Evolutionary conservation across 2,888 invertebrate species (phyloP), one percentile per base, ranked within the genome.

Genomic region (Pristionchus arcanus): DNA sequence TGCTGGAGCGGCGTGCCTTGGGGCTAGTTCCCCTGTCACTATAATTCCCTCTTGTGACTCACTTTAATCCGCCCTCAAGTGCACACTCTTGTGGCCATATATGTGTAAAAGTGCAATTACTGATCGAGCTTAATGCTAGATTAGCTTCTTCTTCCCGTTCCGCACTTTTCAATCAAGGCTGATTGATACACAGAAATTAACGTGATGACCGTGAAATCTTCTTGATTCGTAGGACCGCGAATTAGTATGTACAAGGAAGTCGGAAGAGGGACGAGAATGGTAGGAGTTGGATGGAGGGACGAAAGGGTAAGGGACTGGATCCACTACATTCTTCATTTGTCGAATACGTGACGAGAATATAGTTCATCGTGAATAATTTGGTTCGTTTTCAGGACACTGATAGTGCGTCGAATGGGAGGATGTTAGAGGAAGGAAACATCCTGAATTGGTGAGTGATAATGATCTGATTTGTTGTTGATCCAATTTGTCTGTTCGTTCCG

Each of bases 41-140:
- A 71, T 71, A 71, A 71, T 71, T 74, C 49, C 81, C 81, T 81
- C 81, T 53, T 42, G n/a, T 81, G 81, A 81, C 81, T 81, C 81
- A 81, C 49, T 34, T 53, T 81, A 49, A 53, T 81, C 81, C 42
- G 53, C 81, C 81, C 81, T 81, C 81, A 81, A 81, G 81, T 81
- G 81, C 81, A 81, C 81, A 53, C 49, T 49, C 28, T 9, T n/a
- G 7, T 42, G n/a, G 42, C 42, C 11, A 19, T 42, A 42, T 28
- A 28, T 28, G 81, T 81, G 81, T 81, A 81, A 81, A 53, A 81
- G 81, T 81, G 81, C 81, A 81, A 81, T 81, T 81, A 81, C 81
- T 42, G n/a, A 37, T 42, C 42, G 19, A 49, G 81, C 81, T 53
- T 63, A 55, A 55, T 16, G 31, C 31, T 68, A 74, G 74, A 34